A percentile compares a stretch with the other conserved stretches of the same genome.
Conservation (phyloP, 64 coral and sea anemone genomes). For the Platygyra sinensis region DNA sequence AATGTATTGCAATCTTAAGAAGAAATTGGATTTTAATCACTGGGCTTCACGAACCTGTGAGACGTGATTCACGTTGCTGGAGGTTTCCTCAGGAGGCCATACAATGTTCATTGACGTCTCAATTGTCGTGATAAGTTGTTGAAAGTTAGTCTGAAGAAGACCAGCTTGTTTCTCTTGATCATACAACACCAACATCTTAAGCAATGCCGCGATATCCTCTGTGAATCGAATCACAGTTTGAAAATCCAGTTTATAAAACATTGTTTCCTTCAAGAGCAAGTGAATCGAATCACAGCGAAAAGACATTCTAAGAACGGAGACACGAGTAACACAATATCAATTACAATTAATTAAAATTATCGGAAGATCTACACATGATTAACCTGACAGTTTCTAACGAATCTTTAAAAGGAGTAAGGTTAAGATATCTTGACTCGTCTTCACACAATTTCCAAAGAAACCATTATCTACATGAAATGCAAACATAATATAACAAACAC, state of each 20-base stretch:
- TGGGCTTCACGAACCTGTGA: slow-evolving; percentile 28
- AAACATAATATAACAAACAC: too few species aligned
- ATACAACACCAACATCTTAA: slow-evolving; percentile 59
- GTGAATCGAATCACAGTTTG: not conserved
- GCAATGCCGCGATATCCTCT: slow-evolving; percentile 65
- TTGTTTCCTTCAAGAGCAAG: too few species aligned
- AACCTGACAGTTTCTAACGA: too few species aligned
- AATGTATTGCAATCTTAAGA: not conserved
- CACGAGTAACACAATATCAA: too few species aligned
- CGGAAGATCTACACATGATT: too few species aligned
- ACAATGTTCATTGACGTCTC: slow-evolving; percentile 47
- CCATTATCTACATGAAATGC: too few species aligned
- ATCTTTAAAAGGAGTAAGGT: too few species aligned
- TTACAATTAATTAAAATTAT: too few species aligned
- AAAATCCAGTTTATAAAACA: not conserved
- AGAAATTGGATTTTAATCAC: not conserved
- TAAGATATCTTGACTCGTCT: too few species aligned
- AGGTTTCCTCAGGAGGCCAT: slow-evolving; percentile 53
- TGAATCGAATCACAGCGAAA: too few species aligned
- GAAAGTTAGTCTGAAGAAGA: slow-evolving; percentile 47
- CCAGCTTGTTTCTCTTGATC: slow-evolving; percentile 41
- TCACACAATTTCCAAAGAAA: too few species aligned
- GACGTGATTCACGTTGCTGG: slow-evolving; percentile 24
- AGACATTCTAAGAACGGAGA: too few species aligned
- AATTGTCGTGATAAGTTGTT: slow-evolving; percentile 25